These are phyloP conservation scores for Tachina lurida DNA, from an alignment of 2,888 invertebrate genomes.

Conservation along the genomic window DNA sequence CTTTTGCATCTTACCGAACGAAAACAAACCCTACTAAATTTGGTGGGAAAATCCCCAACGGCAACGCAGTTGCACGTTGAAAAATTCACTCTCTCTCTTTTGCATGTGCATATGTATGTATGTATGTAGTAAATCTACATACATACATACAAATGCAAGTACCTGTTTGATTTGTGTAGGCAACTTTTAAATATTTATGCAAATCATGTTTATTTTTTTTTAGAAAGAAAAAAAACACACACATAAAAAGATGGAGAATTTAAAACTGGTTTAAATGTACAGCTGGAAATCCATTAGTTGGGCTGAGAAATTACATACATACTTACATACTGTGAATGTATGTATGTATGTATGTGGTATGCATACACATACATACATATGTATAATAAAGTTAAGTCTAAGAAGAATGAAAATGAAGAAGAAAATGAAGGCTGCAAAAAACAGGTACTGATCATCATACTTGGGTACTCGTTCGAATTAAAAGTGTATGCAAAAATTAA, in stretches of 20 bases:
- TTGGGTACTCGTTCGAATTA: neutral
- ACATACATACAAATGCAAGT: neutral
- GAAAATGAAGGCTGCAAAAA: conserved; percentile 46
- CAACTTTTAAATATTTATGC: conserved; percentile 63
- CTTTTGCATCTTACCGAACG: no score
- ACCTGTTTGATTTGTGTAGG: conserved; percentile 35
- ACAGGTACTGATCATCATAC: conserved; percentile 14
- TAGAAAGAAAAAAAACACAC: neutral
- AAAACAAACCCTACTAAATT: neutral
- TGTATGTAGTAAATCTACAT: neutral
- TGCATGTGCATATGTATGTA: neutral
- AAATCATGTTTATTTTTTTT: conserved; percentile 62
- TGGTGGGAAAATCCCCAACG: neutral
- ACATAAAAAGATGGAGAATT: conserved; percentile 65
- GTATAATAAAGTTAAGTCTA: neutral
- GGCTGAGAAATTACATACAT: neutral
- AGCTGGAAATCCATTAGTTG: neutral
- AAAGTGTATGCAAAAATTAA: conserved; percentile 61
- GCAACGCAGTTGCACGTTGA: neutral
- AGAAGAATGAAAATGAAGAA: neutral
- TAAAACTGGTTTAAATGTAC: conserved; percentile 53
- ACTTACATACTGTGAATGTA: conserved; percentile 21
- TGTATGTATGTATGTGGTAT: neutral
- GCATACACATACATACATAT: no score
- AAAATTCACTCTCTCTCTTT: conserved; percentile 15